A percentile compares a stretch with the other conserved stretches of the same genome.
phyloP scores from a whole-genome alignment of 2,797 vertebrate genomes.

The Myiotriccus ornatus region DNA sequence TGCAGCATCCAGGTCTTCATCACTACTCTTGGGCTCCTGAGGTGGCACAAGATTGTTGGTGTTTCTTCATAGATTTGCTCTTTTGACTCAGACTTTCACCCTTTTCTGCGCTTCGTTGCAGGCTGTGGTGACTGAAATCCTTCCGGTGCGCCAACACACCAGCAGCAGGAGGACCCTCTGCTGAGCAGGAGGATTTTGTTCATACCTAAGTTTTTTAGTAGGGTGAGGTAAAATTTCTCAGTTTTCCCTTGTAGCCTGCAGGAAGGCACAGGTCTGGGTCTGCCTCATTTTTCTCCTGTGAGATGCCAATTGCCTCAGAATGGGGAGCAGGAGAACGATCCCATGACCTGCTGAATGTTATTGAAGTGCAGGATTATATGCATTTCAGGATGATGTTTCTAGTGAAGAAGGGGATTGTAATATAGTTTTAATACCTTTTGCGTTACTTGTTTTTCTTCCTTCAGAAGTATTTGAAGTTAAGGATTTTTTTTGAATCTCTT shows the following conservation, averaged over 20 bases:
- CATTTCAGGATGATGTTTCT: background rate
- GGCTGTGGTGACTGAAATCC: background rate
- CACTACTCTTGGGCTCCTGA: accelerated
- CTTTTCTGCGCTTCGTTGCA: background rate
- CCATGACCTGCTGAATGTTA: background rate
- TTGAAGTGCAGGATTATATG: background rate
- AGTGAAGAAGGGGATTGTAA: background rate
- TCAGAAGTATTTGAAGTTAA: background rate
- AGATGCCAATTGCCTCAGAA: background rate
- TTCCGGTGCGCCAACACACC: accelerated
- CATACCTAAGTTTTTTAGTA: background rate
- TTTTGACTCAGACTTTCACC: background rate
- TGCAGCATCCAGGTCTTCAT: accelerated
- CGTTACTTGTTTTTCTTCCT: background rate
- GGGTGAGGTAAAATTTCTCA: background rate
- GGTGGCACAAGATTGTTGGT: background rate
- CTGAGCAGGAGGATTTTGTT: background rate
- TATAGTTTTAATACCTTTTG: background rate
- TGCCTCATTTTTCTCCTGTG: background rate
- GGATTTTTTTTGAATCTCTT: background rate
- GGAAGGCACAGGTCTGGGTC: background rate
- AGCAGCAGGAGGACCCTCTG: background rate
- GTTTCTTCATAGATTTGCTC: background rate
- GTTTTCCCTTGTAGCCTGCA: background rate
- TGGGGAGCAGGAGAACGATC: background rate